A percentile compares a stretch with the other conserved stretches of the same genome.
phyloP scores from a whole-genome alignment of 2,888 invertebrate genomes.

The Helicoverpa assulta region DNA sequence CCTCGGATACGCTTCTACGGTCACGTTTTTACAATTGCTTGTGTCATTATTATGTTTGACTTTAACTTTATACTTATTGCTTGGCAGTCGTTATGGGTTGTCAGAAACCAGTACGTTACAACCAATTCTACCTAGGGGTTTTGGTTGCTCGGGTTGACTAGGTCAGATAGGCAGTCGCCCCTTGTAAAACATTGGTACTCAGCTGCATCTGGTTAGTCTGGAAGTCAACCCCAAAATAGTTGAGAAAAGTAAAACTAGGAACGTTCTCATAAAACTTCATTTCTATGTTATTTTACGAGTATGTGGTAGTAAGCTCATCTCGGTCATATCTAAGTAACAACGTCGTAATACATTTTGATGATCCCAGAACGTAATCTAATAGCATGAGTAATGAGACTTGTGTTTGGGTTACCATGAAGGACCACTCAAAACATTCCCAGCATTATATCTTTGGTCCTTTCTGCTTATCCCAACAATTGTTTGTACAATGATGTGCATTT shows the following conservation, averaged over 20 bases:
- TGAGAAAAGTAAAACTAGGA: no score
- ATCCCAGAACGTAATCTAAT: conserved; percentile 56
- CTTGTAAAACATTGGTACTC: no score
- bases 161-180: no score
- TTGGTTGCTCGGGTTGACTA: no score
- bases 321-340: not conserved
- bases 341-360: not conserved
- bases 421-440: conserved; percentile 57
- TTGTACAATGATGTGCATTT: conserved; percentile 12
- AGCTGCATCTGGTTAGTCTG: no score
- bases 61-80: no score
- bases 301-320: not conserved
- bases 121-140: no score
- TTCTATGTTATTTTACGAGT: no score
- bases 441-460: conserved; percentile 10
- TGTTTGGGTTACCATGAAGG: conserved; percentile 55
- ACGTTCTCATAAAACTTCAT: no score
- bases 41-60: not conserved
- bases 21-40: not conserved
- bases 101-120: no score
- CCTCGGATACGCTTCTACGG: not conserved
- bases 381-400: conserved; percentile 66
- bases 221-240: no score
- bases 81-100: no score
- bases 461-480: not conserved